Base-by-base conservation (phyloP, 2,113 vertebrate species). In the human region DNA sequence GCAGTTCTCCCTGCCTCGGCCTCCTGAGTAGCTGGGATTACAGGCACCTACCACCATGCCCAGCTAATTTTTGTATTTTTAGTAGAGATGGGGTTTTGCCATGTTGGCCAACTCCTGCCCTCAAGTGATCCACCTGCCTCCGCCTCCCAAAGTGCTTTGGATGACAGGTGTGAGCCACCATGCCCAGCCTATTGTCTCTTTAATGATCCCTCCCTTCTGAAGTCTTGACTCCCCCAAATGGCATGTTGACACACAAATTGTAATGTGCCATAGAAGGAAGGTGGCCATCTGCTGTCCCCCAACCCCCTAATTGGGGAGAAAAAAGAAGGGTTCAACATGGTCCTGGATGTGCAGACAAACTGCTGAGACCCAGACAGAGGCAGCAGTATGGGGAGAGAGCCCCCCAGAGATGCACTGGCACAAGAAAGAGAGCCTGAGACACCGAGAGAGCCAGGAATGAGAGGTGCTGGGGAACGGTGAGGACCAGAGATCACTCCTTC, bases 201-300 rank as follows among this genome's bases (percentile, higher is more conserved):
- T 93, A 88, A 84, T 64, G 59, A 90, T 82, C 22, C 59, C 80
- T 97, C 66, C 61, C 79, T 93, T 91, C 92, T 52, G 40, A 95
- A 92, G 40, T 80, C 35, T 0, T 64, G 66, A 82, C 30, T 59
- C 50, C 45, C 57, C 50, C 23, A 79, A 92, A 78, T 89, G 81
- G 94, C 90, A 95, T 16, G 23, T 85, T 94, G 76, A 93, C 79
- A 95, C 66, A 84, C 78, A 97, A 93, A 87, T 89, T 43, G 3
- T 32, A 22, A 45, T 20, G 5, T 55, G 55, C 83, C 83, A 70
- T 38, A 64, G n/a, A 43, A 83, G 89, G 84, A 88, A 75, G 82
- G 95, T 93, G 94, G 48, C 55, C 70, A 50, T 80, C 83, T 90
- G 40, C 48, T 43, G 22, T 72, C 18, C 66, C 32, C 27, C 43